Evolutionary conservation across 2,797 vertebrate species (phyloP).

Genomic region (Chanos chanos): DNA sequence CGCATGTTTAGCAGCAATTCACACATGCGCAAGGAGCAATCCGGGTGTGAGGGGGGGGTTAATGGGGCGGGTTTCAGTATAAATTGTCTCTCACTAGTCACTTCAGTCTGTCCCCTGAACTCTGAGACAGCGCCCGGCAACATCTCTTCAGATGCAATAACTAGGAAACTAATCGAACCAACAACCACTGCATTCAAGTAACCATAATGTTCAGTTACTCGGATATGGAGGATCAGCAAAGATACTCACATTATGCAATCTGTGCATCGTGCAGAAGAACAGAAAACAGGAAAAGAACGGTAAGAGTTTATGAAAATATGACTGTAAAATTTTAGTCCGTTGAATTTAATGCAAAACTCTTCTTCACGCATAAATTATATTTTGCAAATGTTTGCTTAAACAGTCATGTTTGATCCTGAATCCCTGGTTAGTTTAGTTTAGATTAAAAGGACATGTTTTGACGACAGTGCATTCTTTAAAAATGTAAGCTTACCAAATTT

Average conservation of each 20-base stretch:
- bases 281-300: slow-evolving; percentile 61
- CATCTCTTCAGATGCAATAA: slow-evolving; percentile 51
- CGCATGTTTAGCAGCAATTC: slow-evolving; percentile 16
- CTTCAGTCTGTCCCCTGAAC: slow-evolving; percentile 68
- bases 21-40: slow-evolving; percentile 41
- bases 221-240: slow-evolving; percentile 43
- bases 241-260: slow-evolving; percentile 30
- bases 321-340: no score
- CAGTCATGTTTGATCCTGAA: no score
- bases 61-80: slow-evolving; percentile 64
- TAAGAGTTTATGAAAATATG: slow-evolving; percentile 48
- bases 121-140: slow-evolving; percentile 69
- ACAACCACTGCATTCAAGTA: slow-evolving; percentile 20
- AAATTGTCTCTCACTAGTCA: slow-evolving; percentile 66
- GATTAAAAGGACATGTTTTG: no score
- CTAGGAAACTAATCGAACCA: slow-evolving; percentile 44
- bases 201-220: no score
- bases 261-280: slow-evolving; percentile 54
- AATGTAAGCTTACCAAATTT: no score
- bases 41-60: slow-evolving; percentile 47
- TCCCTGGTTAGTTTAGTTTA: no score
- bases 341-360: no score
- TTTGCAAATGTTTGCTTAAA: no score
- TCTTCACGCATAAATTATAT: no score
- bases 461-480: no score